phyloP scores from a whole-genome alignment of 2,797 vertebrate species.

The Sebastiscus tertius region DNA sequence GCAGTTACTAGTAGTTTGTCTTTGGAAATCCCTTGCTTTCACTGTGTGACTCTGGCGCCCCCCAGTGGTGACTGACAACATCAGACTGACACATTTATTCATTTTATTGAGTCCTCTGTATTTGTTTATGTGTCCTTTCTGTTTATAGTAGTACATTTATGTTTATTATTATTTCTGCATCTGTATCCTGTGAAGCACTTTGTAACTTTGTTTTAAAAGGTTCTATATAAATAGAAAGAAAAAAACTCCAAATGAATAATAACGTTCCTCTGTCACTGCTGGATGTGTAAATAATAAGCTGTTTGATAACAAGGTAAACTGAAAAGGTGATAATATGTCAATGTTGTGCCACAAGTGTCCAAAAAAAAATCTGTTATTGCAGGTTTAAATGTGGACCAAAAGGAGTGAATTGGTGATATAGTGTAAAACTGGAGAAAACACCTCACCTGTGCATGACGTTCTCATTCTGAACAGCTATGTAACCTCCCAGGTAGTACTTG shows the following conservation, averaged over 20 bases:
- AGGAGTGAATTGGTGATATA: neutral
- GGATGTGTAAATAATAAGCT: neutral
- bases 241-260: neutral
- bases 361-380: no score
- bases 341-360: neutral
- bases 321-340: neutral
- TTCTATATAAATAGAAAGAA: neutral
- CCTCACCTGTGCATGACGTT: slow-evolving; percentile 92
- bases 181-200: neutral
- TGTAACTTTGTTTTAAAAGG: neutral
- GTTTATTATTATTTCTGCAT: neutral
- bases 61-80: neutral
- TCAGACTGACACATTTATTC: neutral
- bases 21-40: neutral
- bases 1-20: neutral
- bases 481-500: slow-evolving; percentile 89
- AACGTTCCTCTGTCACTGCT: neutral
- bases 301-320: neutral
- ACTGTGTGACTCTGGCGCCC: neutral
- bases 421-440: neutral
- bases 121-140: no score
- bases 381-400: neutral
- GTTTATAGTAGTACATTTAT: no score
- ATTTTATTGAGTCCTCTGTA: no score
- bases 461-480: slow-evolving; percentile 84